Evolutionary conservation across 1,140 invertebrate genomes (phyloP), one percentile per base, ranked within the genome.

Genomic region (Dolichoris vasculosae): DNA sequence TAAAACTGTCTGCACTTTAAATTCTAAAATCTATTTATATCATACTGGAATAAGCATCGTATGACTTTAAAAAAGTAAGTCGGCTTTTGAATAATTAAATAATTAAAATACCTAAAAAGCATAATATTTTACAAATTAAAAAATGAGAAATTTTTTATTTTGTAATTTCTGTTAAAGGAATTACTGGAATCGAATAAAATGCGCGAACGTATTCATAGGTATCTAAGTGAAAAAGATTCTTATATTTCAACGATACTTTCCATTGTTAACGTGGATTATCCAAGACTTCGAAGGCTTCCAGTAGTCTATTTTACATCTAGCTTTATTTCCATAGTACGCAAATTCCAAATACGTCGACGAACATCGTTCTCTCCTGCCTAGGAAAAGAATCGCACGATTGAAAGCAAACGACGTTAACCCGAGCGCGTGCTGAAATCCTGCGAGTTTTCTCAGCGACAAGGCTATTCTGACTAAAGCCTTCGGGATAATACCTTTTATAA

Each of bases 401-500:
- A 67, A 67, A 2, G 63, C 63, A 15, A 63, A 30, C 59, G 59
- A 13, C 59, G 59, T 63, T 67, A 32, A n/a, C 64, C 30, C 13
- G 69, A 23, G 20, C 69, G 9, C 6, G 17, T 23, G 35, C 35
- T 43, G 26, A 35, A 79, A 64, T 64, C 77, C 38, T 26, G 77
- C 15, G 43, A n/a, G 38, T 48, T 69, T 63, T 40, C 79, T 30
- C 35, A 20, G 40, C 77, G 38, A 32, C 30, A 9, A 30, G 35
- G 32, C 48, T 67, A 48, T 83, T 76, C 82, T 51, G 40, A 55
- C 35, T 40, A 73, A 73, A 67, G 40, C 46, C 82, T 51, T 83
- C 35, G 30, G n/a, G 82, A 77, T 83, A 83, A 83, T 83, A 30
- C 73, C 40, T 51, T 51, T 77, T 83, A 83, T 83, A 83, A 77